Base-by-base conservation (phyloP, 1,140 invertebrate genomes). In the Nephila pilipes region DNA sequence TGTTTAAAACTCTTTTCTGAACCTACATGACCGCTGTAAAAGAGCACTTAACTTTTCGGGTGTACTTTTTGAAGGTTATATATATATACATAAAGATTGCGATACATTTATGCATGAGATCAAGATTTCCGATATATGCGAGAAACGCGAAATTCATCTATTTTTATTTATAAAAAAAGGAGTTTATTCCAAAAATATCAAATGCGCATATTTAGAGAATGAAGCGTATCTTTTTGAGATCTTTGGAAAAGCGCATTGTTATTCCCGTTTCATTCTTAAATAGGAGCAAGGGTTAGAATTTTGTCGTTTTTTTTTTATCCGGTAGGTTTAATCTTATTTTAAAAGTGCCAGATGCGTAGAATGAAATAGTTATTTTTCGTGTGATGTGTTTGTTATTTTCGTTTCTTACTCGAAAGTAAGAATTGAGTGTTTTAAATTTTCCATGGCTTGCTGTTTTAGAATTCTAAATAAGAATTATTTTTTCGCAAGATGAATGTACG, bases 151-250 rank as follows among this genome's bases (percentile, higher is more conserved):
- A 60, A 60, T 60, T 60, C 58, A 60, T 60, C 32, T 75, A 29
- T 75, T 75, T n/a, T 75, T 36, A 32, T 75, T 75, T 75, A 75
- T 75, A 32, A 75, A 20, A 75, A 22, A 12, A 18, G 5, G 65
- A 25, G 65, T 32, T 75, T 25, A 8, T 75, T 46, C 6, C 6
- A 81, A 46, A 38, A 18, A 46, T 81, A 81, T 54, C 22, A 54
- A 81, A 81, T 81, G 80, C 80, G 80, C 80, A 81, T 81, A 81
- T 81, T 81, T 81, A 5, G 22, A n/a, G 38, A 81, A 81, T 38
- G 12, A 25, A 25, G 69, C n/a, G n/a, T 25, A 75, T 18, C 10
- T 14, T 75, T 46, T 75, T 14, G 69, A 75, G n/a, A 16, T 75
- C 69, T 29, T 16, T 6, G 25, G 14, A 29, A n/a, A 25, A 29